Conservation (phyloP, 2,888 invertebrate species). For the Lottia gigantea region DNA sequence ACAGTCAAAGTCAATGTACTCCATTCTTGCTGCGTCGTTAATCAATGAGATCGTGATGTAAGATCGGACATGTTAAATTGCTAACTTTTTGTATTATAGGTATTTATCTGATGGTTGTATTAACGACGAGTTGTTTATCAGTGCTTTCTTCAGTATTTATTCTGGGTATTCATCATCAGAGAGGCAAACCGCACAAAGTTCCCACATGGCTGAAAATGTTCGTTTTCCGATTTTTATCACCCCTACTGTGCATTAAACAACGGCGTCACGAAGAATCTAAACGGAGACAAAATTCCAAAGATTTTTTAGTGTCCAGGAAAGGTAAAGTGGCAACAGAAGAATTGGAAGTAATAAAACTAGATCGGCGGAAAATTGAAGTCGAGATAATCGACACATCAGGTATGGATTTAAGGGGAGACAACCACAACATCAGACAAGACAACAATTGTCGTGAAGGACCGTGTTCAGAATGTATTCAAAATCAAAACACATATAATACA, state of each 20-base stretch:
- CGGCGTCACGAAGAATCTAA: neutral
- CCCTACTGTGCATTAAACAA: slow-evolving; percentile 28
- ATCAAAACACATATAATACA: slow-evolving; percentile 21
- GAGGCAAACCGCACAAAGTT: slow-evolving; percentile 49
- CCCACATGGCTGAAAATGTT: slow-evolving; percentile 49
- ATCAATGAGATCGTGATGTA: too few species aligned
- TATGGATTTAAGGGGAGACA: slow-evolving; percentile 13
- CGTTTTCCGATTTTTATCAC: slow-evolving; percentile 45
- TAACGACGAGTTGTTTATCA: slow-evolving; percentile 62
- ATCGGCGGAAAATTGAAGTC: slow-evolving; percentile 17
- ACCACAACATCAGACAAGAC: neutral
- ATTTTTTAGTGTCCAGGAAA: slow-evolving; percentile 15
- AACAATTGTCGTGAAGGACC: neutral
- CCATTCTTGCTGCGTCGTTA: too few species aligned
- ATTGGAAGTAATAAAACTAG: slow-evolving; percentile 22
- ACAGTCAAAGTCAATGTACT: too few species aligned
- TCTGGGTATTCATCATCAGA: slow-evolving; percentile 59
- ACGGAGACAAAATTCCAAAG: slow-evolving; percentile 6
- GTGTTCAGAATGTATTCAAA: neutral
- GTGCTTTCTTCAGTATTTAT: slow-evolving; percentile 62
- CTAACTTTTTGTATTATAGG: slow-evolving; percentile 39
- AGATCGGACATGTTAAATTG: too few species aligned
- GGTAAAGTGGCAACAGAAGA: slow-evolving; percentile 21
- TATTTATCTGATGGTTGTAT: slow-evolving; percentile 62
- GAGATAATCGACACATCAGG: slow-evolving; percentile 12